Conservation (phyloP, 2,113 vertebrate genomes). For the Syngnathoides biaculeatus region DNA sequence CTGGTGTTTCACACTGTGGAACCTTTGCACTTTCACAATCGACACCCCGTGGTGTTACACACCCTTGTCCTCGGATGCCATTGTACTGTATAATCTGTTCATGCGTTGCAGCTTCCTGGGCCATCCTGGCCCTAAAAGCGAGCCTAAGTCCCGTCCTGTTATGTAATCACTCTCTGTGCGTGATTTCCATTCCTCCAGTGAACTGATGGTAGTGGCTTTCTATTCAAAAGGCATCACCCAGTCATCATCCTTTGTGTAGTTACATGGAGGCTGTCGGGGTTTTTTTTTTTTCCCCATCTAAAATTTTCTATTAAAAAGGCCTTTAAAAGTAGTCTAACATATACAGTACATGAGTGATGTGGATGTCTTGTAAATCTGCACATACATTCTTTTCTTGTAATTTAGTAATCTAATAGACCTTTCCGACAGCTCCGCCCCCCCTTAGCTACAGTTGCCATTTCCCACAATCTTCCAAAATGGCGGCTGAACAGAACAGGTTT, state of each 20-base stretch:
- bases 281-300: neutral
- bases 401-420: no score
- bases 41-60: slow-evolving; percentile 24
- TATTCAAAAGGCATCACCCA: slow-evolving; percentile 13
- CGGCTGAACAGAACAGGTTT: no score
- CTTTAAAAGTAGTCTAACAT: no score
- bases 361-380: no score
- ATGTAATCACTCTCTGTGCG: slow-evolving; percentile 37
- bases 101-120: slow-evolving; percentile 34
- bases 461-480: no score
- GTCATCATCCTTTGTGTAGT: slow-evolving; percentile 8
- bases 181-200: slow-evolving; percentile 20
- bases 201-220: slow-evolving; percentile 14
- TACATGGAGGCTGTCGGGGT: no score
- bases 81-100: slow-evolving; percentile 53
- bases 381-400: no score
- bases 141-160: slow-evolving; percentile 51
- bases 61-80: slow-evolving; percentile 42
- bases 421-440: no score
- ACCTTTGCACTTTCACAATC: slow-evolving; percentile 27
- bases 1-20: slow-evolving; percentile 39
- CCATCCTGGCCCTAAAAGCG: slow-evolving; percentile 30
- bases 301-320: no score
- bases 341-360: no score
- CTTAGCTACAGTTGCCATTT: no score